A percentile compares a stretch with the other conserved stretches of the same genome.
Evolutionary conservation across 2,888 invertebrate genomes (phyloP).

Genomic region (Pediacus dermestoides): DNA sequence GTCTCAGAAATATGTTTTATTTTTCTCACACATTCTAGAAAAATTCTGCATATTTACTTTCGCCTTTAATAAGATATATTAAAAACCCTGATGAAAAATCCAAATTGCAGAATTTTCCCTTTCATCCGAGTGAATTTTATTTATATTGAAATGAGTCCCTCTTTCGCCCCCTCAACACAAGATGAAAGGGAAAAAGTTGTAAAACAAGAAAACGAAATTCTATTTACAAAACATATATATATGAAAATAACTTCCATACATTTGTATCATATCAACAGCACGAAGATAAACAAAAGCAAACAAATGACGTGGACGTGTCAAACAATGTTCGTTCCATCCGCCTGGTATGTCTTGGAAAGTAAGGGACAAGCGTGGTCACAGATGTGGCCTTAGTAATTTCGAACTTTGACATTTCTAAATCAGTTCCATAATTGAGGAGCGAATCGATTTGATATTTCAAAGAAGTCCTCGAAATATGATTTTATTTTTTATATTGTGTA

Average conservation of each 20-base stretch:
- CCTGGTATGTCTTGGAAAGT: slow-evolving; percentile 27
- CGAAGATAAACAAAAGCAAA: slow-evolving; percentile 36
- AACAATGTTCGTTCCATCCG: slow-evolving; percentile 31
- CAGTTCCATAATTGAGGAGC: slow-evolving; percentile 33
- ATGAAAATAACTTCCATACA: slow-evolving; percentile 26
- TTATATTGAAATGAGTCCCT: too few relatives aligned
- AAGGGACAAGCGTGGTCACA: slow-evolving; percentile 37
- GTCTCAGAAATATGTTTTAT: too few relatives aligned
- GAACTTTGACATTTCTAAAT: slow-evolving; percentile 44
- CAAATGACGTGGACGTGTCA: slow-evolving; percentile 40
- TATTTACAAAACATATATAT: slow-evolving; percentile 21
- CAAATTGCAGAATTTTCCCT: too few relatives aligned
- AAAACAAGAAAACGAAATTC: slow-evolving; percentile 23
- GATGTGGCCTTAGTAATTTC: slow-evolving; percentile 40
- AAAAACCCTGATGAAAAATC: too few relatives aligned
- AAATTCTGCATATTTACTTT: too few relatives aligned
- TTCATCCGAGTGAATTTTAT: too few relatives aligned
- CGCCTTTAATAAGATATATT: too few relatives aligned
- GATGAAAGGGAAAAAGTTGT: slow-evolving; percentile 6
- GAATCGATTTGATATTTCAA: too few relatives aligned
- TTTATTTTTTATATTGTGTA: too few relatives aligned
- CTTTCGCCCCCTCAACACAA: too few relatives aligned
- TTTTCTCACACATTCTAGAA: too few relatives aligned
- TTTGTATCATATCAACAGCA: slow-evolving; percentile 27
- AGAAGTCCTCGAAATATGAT: too few relatives aligned